phyloP scores from a whole-genome alignment of 2,888 invertebrate species.

The Cyrtodaria siliqua region DNA sequence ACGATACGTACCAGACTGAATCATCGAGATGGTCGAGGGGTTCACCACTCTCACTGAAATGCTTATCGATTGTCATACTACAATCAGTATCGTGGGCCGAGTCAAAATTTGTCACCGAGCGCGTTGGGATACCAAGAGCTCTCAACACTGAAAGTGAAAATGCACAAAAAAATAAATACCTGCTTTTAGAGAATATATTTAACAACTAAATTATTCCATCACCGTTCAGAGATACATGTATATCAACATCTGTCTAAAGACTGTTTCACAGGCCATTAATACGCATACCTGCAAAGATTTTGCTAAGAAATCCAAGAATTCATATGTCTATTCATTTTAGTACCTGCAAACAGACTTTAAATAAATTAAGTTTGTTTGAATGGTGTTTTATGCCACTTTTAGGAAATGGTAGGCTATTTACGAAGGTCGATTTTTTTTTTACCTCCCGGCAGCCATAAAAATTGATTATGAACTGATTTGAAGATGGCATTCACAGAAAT shows the following conservation, averaged over 20 bases:
- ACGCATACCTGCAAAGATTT: neutral
- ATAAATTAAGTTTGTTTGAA: no score
- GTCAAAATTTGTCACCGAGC: slow-evolving; percentile 83
- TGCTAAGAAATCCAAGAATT: neutral
- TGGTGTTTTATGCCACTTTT: no score
- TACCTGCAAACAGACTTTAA: no score
- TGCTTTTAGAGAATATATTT: neutral
- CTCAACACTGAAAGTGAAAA: slow-evolving; percentile 70
- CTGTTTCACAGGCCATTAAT: neutral
- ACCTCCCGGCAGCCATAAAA: no score
- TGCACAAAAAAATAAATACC: neutral
- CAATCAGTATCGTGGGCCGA: slow-evolving; percentile 83
- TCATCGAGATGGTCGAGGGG: slow-evolving; percentile 91
- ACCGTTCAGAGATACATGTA: neutral
- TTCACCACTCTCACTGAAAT: slow-evolving; percentile 86
- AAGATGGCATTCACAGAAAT: no score
- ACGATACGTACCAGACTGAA: slow-evolving; percentile 88
- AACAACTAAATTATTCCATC: neutral
- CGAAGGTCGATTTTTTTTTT: no score
- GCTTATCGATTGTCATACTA: slow-evolving; percentile 82
- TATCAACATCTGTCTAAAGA: neutral
- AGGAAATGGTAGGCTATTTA: no score
- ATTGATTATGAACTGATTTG: no score
- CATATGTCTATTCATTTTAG: no score
- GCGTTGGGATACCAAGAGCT: slow-evolving; percentile 79